Evolutionary conservation across 2,888 invertebrate species (phyloP), one percentile per base, ranked within the genome.

Genomic region (Dermolepida albohirtum): DNA sequence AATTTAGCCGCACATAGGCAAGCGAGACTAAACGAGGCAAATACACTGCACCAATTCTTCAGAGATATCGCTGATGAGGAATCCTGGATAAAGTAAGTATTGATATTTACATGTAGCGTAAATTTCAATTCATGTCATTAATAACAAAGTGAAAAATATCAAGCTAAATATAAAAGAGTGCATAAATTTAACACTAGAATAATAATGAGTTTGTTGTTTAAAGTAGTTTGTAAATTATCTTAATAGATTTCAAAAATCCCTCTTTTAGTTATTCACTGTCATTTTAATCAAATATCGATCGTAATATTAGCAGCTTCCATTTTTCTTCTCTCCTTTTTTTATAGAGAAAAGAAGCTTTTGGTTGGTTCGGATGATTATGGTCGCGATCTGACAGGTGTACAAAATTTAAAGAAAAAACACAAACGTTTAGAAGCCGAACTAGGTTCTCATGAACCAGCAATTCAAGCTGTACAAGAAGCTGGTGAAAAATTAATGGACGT

Each of bases 41-140:
- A 97, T 81, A 98, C 97, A 5, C 88, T 99, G 80, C 98, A 99
- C 84, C 98, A 99, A 85, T 99, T 99, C 92, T 96, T 98, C 90
- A 87, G 98, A 64, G 98, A 99, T 82, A 97, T 99, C 81, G 98
- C 98, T 72, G 98, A 99, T 81, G 98, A 99, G 85, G 98, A 99
- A 85, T 96, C 97, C 6, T 99, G 98, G 98, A 98, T 99, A 83
- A 98, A 97, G 92, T 91, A 70, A 81, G 85, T 41, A 29, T 51
- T 17, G 14, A 47, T n/a, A 17, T n/a, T n/a, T 4, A 22, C 1
- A 4, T 22, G 4, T 22, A 4, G 22, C 22, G 22, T 22, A 22
- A 22, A 22, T 22, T 22, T 2, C 1, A 22, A 22, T 22, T 22
- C 1, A 22, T 22, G 22, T 22, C 22, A 22, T 22, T 22, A 22